These are phyloP conservation scores for Marisa cornuarietis DNA, from an alignment of 1,140 invertebrate species.

Conservation along the genomic window DNA sequence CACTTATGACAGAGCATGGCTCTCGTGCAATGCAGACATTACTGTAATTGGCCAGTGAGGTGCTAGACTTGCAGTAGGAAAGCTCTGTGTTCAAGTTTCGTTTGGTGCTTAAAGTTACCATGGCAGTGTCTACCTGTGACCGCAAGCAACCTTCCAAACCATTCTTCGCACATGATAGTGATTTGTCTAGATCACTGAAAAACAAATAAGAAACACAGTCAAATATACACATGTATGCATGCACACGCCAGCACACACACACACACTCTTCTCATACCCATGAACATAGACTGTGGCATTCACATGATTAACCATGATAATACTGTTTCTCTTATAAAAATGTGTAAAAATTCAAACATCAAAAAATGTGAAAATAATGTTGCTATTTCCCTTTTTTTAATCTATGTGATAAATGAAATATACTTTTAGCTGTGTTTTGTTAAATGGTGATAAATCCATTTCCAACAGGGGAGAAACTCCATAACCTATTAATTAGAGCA, in stretches of 20 bases:
- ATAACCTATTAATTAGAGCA: no score
- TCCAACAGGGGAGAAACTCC: no score
- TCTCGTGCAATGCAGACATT: neutral
- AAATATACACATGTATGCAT: neutral
- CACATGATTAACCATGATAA: neutral
- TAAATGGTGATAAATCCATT: no score
- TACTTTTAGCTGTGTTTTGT: no score
- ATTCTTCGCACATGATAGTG: neutral
- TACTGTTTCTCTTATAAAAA: no score
- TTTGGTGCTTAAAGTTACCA: neutral
- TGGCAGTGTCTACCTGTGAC: neutral
- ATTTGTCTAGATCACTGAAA: constrained; percentile 1
- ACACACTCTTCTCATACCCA: constrained; percentile 1
- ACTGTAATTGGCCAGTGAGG: neutral
- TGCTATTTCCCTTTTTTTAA: no score
- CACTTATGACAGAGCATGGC: constrained; percentile 6
- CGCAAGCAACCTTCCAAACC: constrained; percentile 9
- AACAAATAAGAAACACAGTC: neutral
- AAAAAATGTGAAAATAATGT: no score
- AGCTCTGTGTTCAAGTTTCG: neutral
- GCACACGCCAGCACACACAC: neutral
- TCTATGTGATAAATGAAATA: no score
- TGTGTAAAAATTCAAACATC: no score
- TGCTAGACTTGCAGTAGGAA: neutral
- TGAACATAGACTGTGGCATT: neutral